Base-by-base conservation (phyloP, 2,888 invertebrate genomes). In the Bembecia ichneumoniformis region DNA sequence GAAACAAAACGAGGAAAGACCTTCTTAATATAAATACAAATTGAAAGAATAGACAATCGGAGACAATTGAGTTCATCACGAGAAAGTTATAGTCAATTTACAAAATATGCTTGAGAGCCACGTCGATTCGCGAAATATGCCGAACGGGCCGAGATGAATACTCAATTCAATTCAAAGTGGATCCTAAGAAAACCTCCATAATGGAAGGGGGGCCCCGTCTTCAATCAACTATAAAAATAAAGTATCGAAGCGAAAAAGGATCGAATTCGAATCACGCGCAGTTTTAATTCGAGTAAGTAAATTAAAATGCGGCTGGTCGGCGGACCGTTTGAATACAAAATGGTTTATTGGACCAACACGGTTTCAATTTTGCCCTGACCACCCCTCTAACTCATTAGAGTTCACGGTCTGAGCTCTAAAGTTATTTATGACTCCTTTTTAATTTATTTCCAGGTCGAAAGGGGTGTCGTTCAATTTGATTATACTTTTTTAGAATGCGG, bases 271-370 rank as follows among this genome's bases (percentile, higher is more conserved):
- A 82, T 78, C 86, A 86, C 86, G 86, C 81, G 73, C 81, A 77
- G 56, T 83, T 84, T 84, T 84, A 84, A 87, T 84, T 82, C 76
- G 71, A 70, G 75, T 82, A 82, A 86, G 84, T 87, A 87, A 86
- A 87, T 87, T 87, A 87, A 87, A 86, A 82, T 80, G 82, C 76
- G 84, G 82, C 82, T 63, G 71, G 74, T 63, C 68, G 66, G 53
- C 58, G 53, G 62, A 60, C 65, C 62, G 75, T 78, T 80, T 82
- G 86, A 86, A 87, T 87, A 84, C 86, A 84, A 87, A 28, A 87
- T 83, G 78, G 74, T 82, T 74, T 77, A 76, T 77, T 75, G 75
- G 69, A 70, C 68, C 60, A 63, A 74, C 68, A 68, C 68, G 66
- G 77, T 77, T 80, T 75, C 79, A 76, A 75, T 83, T 78, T 74